These are phyloP conservation scores for Corynorhinus townsendii DNA, from an alignment of 2,113 vertebrate species.

Conservation along the genomic window DNA sequence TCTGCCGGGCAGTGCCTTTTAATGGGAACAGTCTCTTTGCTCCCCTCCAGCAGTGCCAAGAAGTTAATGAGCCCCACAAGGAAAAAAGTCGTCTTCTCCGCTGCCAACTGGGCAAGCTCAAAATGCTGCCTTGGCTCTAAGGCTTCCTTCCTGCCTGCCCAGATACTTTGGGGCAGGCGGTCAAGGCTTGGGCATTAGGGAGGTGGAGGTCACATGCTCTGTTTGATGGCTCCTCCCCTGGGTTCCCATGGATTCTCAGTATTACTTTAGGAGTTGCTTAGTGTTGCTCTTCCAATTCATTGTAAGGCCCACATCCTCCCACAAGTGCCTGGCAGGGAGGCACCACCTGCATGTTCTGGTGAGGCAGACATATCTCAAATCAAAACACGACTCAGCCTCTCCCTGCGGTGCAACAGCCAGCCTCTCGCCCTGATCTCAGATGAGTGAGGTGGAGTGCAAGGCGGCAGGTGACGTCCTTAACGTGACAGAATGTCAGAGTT, in stretches of 20 bases:
- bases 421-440: neutral
- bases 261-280: neutral
- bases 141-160: neutral
- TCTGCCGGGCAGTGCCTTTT: neutral
- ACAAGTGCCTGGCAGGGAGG: neutral
- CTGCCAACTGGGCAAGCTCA: neutral
- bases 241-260: neutral
- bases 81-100: neutral
- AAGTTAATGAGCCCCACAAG: constrained; percentile 54
- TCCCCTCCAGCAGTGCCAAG: constrained; percentile 27
- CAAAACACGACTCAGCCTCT: neutral
- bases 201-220: neutral
- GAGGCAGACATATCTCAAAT: neutral
- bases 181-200: constrained; percentile 21
- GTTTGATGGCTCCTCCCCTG: neutral
- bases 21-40: neutral
- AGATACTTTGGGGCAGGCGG: constrained; percentile 35
- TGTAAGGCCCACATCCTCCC: neutral
- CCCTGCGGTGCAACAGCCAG: neutral
- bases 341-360: neutral
- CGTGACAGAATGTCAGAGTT: neutral
- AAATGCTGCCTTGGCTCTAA: neutral
- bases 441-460: neutral
- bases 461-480: neutral
- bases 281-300: neutral